Base-by-base conservation (phyloP, 1,140 invertebrate species). In the Pseudobourletiella spinata region DNA sequence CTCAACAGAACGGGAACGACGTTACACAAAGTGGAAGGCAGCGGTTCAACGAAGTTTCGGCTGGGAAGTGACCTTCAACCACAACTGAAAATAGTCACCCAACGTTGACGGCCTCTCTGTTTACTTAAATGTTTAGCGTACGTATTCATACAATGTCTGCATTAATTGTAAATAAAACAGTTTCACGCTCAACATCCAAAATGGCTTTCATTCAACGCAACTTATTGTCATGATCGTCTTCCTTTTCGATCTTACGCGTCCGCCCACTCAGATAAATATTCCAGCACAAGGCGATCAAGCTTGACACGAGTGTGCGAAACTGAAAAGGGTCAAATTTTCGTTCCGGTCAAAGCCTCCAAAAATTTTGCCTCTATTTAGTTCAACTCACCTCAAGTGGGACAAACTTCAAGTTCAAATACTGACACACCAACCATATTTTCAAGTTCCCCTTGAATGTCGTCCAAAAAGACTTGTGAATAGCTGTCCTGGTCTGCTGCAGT, bases 21-120 rank as follows among this genome's bases (percentile, higher is more conserved):
- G 87, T 59, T 93, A 91, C 74, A 83, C 81, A 16, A 87, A 89
- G 76, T 95, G 91, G 91, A 93, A 92, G 76, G 87, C 89, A 81
- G 91, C 91, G 1, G 87, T 95, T 2, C 81, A 90, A 71, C 82
- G 90, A 42, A 90, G 88, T 26, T 79, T 92, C 63, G 86, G 88
- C 61, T 95, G 91, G 91, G 84, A 86, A 39, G n/a, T n/a, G n/a
- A n/a, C n/a, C n/a, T n/a, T n/a, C n/a, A n/a, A n/a, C n/a, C n/a
- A n/a, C n/a, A n/a, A n/a, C n/a, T n/a, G n/a, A n/a, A n/a, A n/a
- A n/a, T n/a, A n/a, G n/a, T n/a, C n/a, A n/a, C n/a, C n/a, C n/a
- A n/a, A n/a, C n/a, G n/a, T n/a, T n/a, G n/a, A n/a, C n/a, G n/a
- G n/a, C n/a, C n/a, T n/a, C n/a, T n/a, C n/a, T n/a, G n/a, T n/a